phyloP scores from a whole-genome alignment of 2,888 invertebrate species.

The Cosmia pyralina region DNA sequence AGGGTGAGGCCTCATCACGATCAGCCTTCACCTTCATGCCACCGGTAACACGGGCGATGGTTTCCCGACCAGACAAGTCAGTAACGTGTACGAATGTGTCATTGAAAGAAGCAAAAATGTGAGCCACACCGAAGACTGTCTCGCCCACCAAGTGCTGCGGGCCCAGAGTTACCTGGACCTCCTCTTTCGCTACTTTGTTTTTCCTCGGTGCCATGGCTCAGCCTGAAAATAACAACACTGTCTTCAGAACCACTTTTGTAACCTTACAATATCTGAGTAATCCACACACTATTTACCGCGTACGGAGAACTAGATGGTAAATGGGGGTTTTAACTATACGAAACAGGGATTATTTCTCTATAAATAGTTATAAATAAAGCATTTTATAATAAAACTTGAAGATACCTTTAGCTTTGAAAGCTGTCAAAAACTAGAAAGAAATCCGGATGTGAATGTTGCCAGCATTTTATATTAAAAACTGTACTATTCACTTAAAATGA shows the following conservation, averaged over 20 bases:
- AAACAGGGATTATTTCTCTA: constrained; percentile 71
- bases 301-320: constrained; percentile 50
- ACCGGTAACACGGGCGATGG: constrained; percentile 98
- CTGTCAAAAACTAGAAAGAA: constrained; percentile 88
- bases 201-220: constrained; percentile 98
- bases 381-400: constrained; percentile 72
- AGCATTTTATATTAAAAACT: constrained; percentile 14
- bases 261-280: constrained; percentile 83
- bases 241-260: constrained; percentile 80
- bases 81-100: constrained; percentile 99
- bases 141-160: constrained; percentile 99
- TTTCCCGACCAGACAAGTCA: constrained; percentile 99
- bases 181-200: constrained; percentile 99
- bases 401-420: constrained; percentile 88
- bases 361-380: constrained; percentile 62
- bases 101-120: constrained; percentile 99
- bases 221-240: constrained; percentile 87
- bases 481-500: neutral
- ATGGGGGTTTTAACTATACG: constrained; percentile 48
- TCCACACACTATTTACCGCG: constrained; percentile 71
- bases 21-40: constrained; percentile 99
- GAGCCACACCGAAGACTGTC: constrained; percentile 99
- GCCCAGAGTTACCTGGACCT: constrained; percentile 98
- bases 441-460: constrained; percentile 50
- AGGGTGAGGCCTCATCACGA: constrained; percentile 99